Conservation (phyloP, 2,113 vertebrate species). For the Hypomesus transpacificus region DNA sequence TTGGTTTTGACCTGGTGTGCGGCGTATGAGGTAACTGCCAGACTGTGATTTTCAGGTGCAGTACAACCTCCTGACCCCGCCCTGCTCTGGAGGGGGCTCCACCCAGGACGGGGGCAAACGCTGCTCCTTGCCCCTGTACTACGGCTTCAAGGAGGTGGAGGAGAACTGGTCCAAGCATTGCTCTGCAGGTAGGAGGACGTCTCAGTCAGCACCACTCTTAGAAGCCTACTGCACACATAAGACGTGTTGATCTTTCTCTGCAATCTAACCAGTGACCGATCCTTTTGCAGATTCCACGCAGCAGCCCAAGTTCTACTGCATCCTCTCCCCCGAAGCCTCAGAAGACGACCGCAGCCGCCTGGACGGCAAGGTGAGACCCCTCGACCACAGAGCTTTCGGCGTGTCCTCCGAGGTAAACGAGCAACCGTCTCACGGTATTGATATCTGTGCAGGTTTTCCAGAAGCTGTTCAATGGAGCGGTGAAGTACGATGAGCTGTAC, state of each 20-base stretch:
- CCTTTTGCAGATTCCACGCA: constrained; percentile 75
- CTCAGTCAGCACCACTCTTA: not conserved
- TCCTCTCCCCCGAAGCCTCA: constrained; percentile 90
- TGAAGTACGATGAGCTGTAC: constrained; percentile 90
- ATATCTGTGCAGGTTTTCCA: constrained; percentile 79
- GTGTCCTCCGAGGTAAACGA: not conserved
- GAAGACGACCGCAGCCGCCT: constrained; percentile 91
- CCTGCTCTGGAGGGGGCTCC: constrained; percentile 76
- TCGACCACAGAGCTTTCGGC: not conserved
- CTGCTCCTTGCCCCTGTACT: constrained; percentile 78
- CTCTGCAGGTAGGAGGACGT: constrained; percentile 78
- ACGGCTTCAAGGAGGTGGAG: constrained; percentile 97
- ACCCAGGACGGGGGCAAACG: constrained; percentile 79
- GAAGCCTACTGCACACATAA: not conserved
- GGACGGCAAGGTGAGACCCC: constrained; percentile 77
- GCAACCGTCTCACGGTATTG: not conserved
- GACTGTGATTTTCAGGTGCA: constrained; percentile 77
- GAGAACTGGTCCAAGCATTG: constrained; percentile 98
- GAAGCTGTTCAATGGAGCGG: constrained; percentile 82
- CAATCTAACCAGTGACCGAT: too few species aligned
- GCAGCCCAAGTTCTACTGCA: constrained; percentile 96
- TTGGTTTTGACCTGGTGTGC: not conserved
- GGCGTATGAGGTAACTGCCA: not conserved
- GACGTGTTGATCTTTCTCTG: too few species aligned
- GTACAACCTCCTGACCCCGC: constrained; percentile 91